Percentiles rank a stretch among this genome's conserved stretches.
These are phyloP conservation scores for Atopsyche davidsoni DNA, from an alignment of 1,140 invertebrate genomes.

Conservation along the genomic window DNA sequence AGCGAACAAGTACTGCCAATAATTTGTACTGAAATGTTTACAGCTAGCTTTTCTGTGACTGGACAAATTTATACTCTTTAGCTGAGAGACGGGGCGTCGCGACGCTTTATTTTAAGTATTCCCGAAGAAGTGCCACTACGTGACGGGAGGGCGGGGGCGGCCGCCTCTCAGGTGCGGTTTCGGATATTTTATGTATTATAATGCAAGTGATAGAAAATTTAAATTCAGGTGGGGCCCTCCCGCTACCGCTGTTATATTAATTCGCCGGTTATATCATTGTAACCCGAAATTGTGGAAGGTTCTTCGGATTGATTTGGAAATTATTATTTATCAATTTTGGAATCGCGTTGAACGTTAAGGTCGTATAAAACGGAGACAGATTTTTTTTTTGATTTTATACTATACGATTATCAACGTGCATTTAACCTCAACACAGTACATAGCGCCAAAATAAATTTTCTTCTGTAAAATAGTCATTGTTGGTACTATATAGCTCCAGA, in stretches of 20 bases:
- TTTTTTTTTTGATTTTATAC: too few relatives aligned
- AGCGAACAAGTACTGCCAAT: conserved; percentile 5
- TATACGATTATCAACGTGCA: too few relatives aligned
- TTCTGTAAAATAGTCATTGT: too few relatives aligned
- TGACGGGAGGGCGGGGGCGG: conserved; percentile 8
- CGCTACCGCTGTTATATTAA: conserved; percentile 2
- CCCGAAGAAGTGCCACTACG: conserved; percentile 26
- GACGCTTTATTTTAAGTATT: conserved; percentile 27
- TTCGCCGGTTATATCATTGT: too few relatives aligned
- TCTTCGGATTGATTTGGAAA: too few relatives aligned
- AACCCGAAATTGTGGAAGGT: too few relatives aligned
- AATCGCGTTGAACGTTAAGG: too few relatives aligned
- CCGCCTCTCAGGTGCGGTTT: not conserved
- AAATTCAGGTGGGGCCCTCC: conserved; percentile 4
- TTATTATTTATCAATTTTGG: too few relatives aligned
- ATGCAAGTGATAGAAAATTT: conserved; percentile 17
- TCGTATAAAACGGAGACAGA: too few relatives aligned
- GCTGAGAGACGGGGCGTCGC: conserved; percentile 8
- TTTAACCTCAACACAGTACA: too few relatives aligned
- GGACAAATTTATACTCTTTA: conserved; percentile 21
- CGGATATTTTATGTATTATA: conserved; percentile 10
- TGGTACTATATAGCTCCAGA: too few relatives aligned
- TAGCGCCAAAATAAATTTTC: too few relatives aligned
- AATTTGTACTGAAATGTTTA: conserved; percentile 17
- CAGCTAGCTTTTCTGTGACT: conserved; percentile 13